Evolutionary conservation across 1,140 invertebrate species (phyloP), one percentile per base, ranked within the genome.

Genomic region (Eriosoma lanigerum): DNA sequence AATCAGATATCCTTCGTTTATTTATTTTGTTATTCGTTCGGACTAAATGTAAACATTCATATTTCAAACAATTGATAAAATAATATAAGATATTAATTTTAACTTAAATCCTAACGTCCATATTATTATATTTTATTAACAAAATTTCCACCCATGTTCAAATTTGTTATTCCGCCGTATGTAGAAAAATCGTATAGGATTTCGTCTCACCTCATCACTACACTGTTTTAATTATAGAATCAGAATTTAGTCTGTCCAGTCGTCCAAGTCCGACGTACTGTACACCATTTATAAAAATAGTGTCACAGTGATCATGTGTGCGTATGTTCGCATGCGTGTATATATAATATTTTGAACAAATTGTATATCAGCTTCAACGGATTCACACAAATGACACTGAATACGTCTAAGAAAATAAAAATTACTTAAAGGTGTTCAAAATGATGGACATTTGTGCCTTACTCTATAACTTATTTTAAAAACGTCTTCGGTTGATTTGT

Each of bases 241-340:
- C 75, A 78, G 48, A 78, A 78, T 78, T 78, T 60, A 38, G 75
- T 78, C 75, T 48, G 75, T 78, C 75, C 75, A 78, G 75, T 78
- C 54, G 56, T 46, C 75, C 29, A 17, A 38, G 3, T 38, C 32
- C 66, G 21, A 78, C 56, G 75, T 78, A 56, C 62, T 56, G 52
- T 76, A 58, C 44, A 76, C 75, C 75, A 58, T 78, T 78, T 60
- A 60, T 78, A 78, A 78, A 78, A 78, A 78, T 78, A 78, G 75
- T 78, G 56, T 32, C 75, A 58, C 75, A 46, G 21, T 26, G 48
- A 50, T 60, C 13, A 32, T 32, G 15, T 66, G 24, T 21, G 21
- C n/a, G 29, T 44, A n/a, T 66, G 10, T 50, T 19, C 9, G 19
- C 21, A 21, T 15, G 17, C 26, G 52, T 54, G 72, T 52, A 46